Percentiles rank a stretch among this genome's conserved stretches.
phyloP scores from a whole-genome alignment of 2,797 vertebrate genomes.

The Pantherophis alleghaniensis region DNA sequence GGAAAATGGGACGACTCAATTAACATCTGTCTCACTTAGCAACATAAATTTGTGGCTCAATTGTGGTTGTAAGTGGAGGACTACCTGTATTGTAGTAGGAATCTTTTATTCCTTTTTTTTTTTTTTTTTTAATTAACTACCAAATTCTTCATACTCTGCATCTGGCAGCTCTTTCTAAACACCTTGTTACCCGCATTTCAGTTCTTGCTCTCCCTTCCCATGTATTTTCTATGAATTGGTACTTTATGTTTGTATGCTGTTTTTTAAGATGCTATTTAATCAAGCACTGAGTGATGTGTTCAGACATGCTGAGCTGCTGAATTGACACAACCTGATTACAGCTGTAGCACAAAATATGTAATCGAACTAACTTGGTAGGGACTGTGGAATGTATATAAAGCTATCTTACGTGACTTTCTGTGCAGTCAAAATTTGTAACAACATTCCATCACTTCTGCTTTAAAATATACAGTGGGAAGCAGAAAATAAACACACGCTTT shows the following conservation, averaged over 20 bases:
- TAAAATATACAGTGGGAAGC: neutral
- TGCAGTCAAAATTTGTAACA: neutral
- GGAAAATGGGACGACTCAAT: too few relatives aligned
- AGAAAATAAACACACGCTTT: neutral
- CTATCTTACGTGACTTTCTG: neutral
- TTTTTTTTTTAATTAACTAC: too few relatives aligned
- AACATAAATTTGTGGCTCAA: too few relatives aligned
- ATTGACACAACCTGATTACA: neutral
- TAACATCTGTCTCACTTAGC: too few relatives aligned
- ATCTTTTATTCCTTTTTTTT: neutral
- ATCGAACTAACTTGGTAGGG: neutral
- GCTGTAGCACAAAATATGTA: neutral
- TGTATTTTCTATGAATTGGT: neutral
- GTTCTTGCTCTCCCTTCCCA: neutral
- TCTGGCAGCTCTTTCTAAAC: neutral
- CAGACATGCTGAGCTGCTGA: too few relatives aligned
- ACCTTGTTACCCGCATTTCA: neutral
- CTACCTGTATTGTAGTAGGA: neutral
- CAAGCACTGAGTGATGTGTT: too few relatives aligned
- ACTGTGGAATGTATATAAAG: neutral
- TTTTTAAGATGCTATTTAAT: constrained; percentile 12
- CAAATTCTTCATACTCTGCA: neutral
- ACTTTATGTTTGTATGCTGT: neutral
- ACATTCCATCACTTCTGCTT: neutral
- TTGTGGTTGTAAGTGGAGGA: too few relatives aligned